Base-by-base conservation (phyloP, 1,140 invertebrate species). In the Agrypnia vestita region DNA sequence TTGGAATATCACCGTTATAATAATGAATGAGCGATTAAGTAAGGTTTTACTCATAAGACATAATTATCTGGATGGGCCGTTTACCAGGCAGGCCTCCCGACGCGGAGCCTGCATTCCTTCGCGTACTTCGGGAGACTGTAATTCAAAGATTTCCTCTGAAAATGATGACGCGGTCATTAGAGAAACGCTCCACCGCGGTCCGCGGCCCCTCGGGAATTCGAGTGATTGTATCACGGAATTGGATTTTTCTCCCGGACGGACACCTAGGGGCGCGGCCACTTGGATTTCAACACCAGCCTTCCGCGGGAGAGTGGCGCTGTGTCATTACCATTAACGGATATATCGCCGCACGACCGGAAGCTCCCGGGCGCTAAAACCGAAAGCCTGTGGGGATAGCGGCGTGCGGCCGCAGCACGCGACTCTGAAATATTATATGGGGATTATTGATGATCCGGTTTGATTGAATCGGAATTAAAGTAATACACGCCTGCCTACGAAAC, bases 91-190 rank as follows among this genome's bases (percentile, higher is more conserved):
- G 62, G 46, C 62, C 46, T 46, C n/a, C 35, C 62, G 17, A 25
- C 13, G 64, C 3, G 4, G 44, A 21, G 43, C 64, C 64, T 10
- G 19, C 62, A 69, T 69, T 69, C 64, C 44, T 69, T n/a, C n/a
- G 64, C 64, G 64, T 69, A 47, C 64, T 69, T 64, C 44, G 19
- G 64, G 64, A 69, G 44, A 15, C 44, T 47, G 44, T 47, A 69
- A 69, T 69, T 69, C 64, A 69, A 69, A 69, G 64, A 69, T 69
- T 69, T 69, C n/a, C 64, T 69, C 43, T 69, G 64, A 69, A 69
- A 69, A 69, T 69, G 64, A 69, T 69, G 64, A 69, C 46, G 46
- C 64, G 64, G 64, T 19, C 64, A 69, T 69, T 69, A 69, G 64
- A 69, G 43, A 69, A 17, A 6, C 25, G 1, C 64, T 69, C 64